These are phyloP conservation scores for Tromatobia lineatoria DNA, from an alignment of 2,888 invertebrate genomes.

Conservation along the genomic window DNA sequence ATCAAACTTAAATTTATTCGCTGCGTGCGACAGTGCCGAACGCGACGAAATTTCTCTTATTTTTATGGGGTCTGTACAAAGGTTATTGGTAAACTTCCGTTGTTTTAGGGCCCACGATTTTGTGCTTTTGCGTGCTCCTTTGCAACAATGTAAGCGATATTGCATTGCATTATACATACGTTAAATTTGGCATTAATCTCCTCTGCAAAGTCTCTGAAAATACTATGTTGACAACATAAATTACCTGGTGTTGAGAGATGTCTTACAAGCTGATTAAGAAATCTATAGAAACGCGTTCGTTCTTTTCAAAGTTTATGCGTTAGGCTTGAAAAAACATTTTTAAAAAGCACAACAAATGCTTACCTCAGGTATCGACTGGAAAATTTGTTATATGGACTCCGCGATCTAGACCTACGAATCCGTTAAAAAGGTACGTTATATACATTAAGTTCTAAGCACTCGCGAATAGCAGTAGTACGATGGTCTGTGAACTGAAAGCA, in stretches of 20 bases:
- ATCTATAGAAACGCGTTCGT: neutral
- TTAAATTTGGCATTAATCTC: slow-evolving; percentile 62
- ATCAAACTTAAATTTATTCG: neutral
- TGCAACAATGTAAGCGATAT: slow-evolving; percentile 75
- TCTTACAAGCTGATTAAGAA: neutral
- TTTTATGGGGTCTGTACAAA: too few species aligned
- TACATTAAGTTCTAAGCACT: neutral
- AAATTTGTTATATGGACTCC: slow-evolving; percentile 75
- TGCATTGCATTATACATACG: slow-evolving; percentile 75
- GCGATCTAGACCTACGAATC: slow-evolving; percentile 81
- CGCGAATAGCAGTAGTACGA: neutral
- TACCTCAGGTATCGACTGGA: slow-evolving; percentile 74
- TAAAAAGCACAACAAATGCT: slow-evolving; percentile 64
- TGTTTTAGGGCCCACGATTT: neutral
- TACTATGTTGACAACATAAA: slow-evolving; percentile 9
- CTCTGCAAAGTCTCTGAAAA: slow-evolving; percentile 76
- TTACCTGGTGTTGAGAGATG: neutral
- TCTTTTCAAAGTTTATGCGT: slow-evolving; percentile 65
- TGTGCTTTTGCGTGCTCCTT: slow-evolving; percentile 72
- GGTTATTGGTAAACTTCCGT: too few species aligned
- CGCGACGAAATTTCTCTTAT: too few species aligned
- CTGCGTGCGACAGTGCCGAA: too few species aligned
- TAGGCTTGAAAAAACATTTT: slow-evolving; percentile 77
- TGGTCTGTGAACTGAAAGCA: slow-evolving; percentile 1
- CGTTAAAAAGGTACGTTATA: slow-evolving; percentile 58